Evolutionary conservation across 2,797 vertebrate genomes (phyloP), one percentile per base, ranked within the genome.

Genomic region (Aplochiton taeniatus): DNA sequence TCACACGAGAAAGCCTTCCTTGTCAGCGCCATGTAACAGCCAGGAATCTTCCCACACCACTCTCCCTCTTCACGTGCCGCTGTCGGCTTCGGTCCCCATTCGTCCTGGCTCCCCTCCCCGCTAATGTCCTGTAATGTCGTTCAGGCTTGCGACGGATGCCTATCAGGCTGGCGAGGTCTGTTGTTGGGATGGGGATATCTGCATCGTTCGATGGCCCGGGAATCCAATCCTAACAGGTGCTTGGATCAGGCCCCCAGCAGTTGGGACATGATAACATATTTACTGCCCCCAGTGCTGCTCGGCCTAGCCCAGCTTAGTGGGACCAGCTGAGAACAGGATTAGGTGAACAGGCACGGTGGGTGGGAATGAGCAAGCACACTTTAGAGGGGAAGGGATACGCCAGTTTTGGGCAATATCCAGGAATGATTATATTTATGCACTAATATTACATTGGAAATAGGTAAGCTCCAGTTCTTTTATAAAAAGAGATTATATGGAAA

Each of bases 151-250:
- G 17, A 4, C 49, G 13, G 49, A 52, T 51, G 41, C 12, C 48
- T 41, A 17, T 17, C 42, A 1, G 41, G 17, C 56, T 45, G 9
- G 16, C 18, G 17, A 46, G 1, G 9, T 53, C 31, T 41, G 19
- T 61, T 51, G 19, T 43, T 31, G 20, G 9, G 17, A 19, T 20
- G 18, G 16, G 52, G n/a, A 52, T 10, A 52, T 6, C 49, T n/a
- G 49, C 49, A 8, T 52, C 6, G 31, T 52, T 52, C 50, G 4
- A 16, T n/a, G 55, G 14, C n/a, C 31, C 4, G 41, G 55, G 42
- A 20, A 60, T 19, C 11, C 17, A 49, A 53, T 17, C 31, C 31
- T 14, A 53, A 64, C 63, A 64, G 52, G 63, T 64, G 52, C 31
- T 17, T 47, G 44, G 17, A 11, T n/a, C 63, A 16, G 17, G 19